Evolutionary conservation across 2,797 vertebrate species (phyloP).

Genomic region (Rachycentron canadum): DNA sequence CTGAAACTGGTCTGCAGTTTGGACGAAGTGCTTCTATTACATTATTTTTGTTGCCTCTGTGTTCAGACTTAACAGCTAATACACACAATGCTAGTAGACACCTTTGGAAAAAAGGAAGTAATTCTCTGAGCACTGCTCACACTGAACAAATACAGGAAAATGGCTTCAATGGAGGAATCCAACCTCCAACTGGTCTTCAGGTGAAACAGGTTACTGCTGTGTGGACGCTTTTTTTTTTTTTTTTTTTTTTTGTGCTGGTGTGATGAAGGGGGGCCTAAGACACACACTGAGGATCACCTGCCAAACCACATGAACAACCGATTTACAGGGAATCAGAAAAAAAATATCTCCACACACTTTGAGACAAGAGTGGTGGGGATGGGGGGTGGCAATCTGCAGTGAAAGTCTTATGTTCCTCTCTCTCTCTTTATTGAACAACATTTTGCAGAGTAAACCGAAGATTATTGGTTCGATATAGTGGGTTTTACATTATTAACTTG

Average conservation of each 20-base stretch:
- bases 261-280: neutral
- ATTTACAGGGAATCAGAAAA: neutral
- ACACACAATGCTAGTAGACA: no score
- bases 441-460: neutral
- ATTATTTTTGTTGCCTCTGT: neutral
- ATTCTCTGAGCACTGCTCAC: neutral
- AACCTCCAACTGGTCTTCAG: neutral
- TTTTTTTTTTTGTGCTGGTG: neutral
- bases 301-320: neutral
- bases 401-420: neutral
- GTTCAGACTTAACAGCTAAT: neutral
- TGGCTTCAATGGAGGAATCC: neutral
- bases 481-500: neutral
- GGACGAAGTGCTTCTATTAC: neutral
- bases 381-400: no score
- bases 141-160: no score
- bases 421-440: no score
- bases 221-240: neutral
- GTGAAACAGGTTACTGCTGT: neutral
- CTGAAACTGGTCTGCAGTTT: neutral
- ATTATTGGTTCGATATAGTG: neutral
- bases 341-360: neutral
- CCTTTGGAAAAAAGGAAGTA: no score
- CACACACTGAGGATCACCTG: neutral
- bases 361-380: no score